Percentiles rank a stretch among this genome's conserved stretches.
These are phyloP conservation scores for Pogonocichla stellata DNA, from an alignment of 2,113 vertebrate genomes.

Conservation along the genomic window DNA sequence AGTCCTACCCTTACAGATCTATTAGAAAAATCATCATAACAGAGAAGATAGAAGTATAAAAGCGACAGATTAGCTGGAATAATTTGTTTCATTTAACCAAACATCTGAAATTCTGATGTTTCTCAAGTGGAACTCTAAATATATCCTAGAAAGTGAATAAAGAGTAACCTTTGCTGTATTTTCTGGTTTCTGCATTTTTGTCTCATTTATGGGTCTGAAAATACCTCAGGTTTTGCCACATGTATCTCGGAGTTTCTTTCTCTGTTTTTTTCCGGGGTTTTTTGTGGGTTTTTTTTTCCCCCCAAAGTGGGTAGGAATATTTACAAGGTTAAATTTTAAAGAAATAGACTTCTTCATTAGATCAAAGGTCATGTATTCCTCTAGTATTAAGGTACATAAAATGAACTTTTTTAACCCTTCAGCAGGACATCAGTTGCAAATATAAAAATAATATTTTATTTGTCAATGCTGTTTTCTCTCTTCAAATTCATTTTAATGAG, in stretches of 20 bases:
- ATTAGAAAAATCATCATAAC: not conserved
- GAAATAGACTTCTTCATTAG: conserved; percentile 5
- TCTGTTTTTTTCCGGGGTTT: not conserved
- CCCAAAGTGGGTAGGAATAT: conserved; percentile 18
- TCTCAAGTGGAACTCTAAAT: not conserved
- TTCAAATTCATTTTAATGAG: not conserved
- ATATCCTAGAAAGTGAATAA: not conserved
- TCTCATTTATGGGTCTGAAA: not conserved
- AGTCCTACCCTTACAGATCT: not conserved
- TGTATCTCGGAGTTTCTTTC: not conserved
- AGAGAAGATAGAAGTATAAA: not conserved
- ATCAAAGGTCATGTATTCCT: not conserved
- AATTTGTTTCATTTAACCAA: not conserved
- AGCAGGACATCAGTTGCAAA: conserved; percentile 23
- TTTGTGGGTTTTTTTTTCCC: not conserved
- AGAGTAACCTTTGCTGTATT: not conserved
- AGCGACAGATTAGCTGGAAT: not conserved
- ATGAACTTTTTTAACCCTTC: not conserved
- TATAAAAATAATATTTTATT: not conserved
- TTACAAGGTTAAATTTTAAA: conserved; percentile 57
- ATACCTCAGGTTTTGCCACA: not conserved
- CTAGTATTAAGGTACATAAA: conserved; percentile 13
- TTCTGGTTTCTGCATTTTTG: not conserved
- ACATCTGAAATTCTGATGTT: not conserved
- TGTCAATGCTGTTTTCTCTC: not conserved